Base-by-base conservation (phyloP, 2,888 invertebrate genomes). In the Scrobipalpa atriplicella region DNA sequence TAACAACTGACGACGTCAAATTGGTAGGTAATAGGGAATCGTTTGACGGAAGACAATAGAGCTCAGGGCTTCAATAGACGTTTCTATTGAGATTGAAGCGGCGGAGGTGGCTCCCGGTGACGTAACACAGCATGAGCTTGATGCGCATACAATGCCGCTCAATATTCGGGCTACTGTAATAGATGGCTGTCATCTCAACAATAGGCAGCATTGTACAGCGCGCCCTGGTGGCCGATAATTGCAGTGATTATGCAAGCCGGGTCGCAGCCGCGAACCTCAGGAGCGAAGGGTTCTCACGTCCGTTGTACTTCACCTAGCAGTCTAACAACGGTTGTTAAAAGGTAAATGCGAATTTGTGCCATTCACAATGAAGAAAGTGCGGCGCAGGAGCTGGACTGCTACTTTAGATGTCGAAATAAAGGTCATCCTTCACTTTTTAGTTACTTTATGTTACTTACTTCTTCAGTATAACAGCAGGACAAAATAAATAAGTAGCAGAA, bases 171-270 rank as follows among this genome's bases (percentile, higher is more conserved):
- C 63, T 62, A 41, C 73, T 72, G 72, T 81, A 77, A 81, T 81
- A 75, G 78, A 78, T 74, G 70, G 72, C 70, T 77, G 77, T 76
- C 75, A 75, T 73, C 68, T 76, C 73, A 77, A 81, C 81, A 79
- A 80, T 77, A 72, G 75, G 51, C 52, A 54, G 65, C 62, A 58
- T 58, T 51, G 65, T 69, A 69, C 70, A 62, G 68, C 73, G 70
- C 77, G 70, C 77, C 78, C 78, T 73, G 73, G 76, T 71, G 80
- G 75, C 75, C 72, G 80, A 78, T 84, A 87, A 90, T 89, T 84
- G 81, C 82, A 82, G 84, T 84, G 83, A 87, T 90, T 89, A 85
- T 79, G 78, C 77, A 79, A 80, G 76, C 69, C 71, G 74, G 75
- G 72, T 78, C 71, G 83, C 68, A 38, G 58, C 63, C 71, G 73